Conservation (phyloP, 2,113 vertebrate species). For the Tychaedon coryphoeus region DNA sequence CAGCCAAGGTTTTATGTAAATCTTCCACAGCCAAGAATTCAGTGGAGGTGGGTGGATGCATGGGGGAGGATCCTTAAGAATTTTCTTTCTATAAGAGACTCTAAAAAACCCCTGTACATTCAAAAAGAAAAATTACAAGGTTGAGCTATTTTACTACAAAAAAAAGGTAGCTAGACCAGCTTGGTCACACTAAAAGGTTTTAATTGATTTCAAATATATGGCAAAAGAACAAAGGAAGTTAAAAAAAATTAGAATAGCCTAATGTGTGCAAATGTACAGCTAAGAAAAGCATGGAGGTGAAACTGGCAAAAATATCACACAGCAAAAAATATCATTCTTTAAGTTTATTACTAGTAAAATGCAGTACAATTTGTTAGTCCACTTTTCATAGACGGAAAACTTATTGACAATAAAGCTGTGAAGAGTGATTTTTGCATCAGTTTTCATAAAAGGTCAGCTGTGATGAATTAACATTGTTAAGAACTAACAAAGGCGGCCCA, state of each 20-base stretch:
- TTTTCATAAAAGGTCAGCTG: constrained; percentile 24
- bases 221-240: not conserved
- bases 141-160: not conserved
- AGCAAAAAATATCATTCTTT: not conserved
- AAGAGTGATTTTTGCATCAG: not conserved
- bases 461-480: constrained; percentile 1
- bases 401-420: not conserved
- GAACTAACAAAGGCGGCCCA: not conserved
- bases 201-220: not conserved
- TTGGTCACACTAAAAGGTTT: not conserved
- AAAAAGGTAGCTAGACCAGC: not conserved
- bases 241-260: not conserved
- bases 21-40: not conserved
- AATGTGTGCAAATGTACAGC: not conserved
- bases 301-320: not conserved
- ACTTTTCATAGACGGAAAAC: not conserved
- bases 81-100: not conserved
- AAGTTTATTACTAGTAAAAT: not conserved
- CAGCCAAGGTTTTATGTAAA: not conserved
- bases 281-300: not conserved
- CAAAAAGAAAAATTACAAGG: not conserved
- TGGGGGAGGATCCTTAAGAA: not conserved
- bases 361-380: not conserved
- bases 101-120: not conserved
- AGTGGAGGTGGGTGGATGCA: not conserved